Base-by-base conservation (phyloP, 2,113 vertebrate species). In the Arothron firmamentum region DNA sequence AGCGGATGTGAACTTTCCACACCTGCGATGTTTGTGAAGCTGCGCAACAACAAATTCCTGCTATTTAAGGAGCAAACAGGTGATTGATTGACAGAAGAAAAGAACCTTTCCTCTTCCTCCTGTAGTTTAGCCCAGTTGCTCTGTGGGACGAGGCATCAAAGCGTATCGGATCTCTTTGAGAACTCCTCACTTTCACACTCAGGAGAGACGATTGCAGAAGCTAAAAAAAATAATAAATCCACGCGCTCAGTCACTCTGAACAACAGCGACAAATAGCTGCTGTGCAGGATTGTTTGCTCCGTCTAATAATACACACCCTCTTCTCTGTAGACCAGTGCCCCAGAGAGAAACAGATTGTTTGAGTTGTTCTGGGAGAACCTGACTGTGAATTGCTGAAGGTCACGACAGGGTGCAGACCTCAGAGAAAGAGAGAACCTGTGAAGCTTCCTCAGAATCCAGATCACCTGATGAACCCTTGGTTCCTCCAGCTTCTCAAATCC, bases 131-230 rank as follows among this genome's bases (percentile, higher is more conserved):
- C 58, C 66, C 59, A 51, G 67, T 58, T 81, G 69, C 67, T 73
- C 87, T 68, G 66, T 73, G 84, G 84, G 84, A 86, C 85, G 74
- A 74, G 62, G 77, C 77, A 80, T 86, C 81, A 86, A 86, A 87
- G 74, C 49, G 67, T 60, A 77, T 67, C 82, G 49, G 64, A 67
- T 80, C 41, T 63, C 84, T 86, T 86, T 86, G 82, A 83, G 67
- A 75, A 75, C 74, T 79, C 75, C 74, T 80, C 62, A 72, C 74
- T 77, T 82, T 83, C 72, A 72, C 71, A 61, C 75, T 75, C 71
- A 64, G 43, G 54, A 85, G 73, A 79, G 50, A 60, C 62, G 41
- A 28, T 72, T 77, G 78, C 76, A 85, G 54, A 4, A 47, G 38
- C 60, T 13, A 46, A 28, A 21, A 2, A 46, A 14, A 47, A 13